Evolutionary conservation across 2,113 vertebrate genomes (phyloP), one percentile per base, ranked within the genome.

Genomic region (Jacana jacana): DNA sequence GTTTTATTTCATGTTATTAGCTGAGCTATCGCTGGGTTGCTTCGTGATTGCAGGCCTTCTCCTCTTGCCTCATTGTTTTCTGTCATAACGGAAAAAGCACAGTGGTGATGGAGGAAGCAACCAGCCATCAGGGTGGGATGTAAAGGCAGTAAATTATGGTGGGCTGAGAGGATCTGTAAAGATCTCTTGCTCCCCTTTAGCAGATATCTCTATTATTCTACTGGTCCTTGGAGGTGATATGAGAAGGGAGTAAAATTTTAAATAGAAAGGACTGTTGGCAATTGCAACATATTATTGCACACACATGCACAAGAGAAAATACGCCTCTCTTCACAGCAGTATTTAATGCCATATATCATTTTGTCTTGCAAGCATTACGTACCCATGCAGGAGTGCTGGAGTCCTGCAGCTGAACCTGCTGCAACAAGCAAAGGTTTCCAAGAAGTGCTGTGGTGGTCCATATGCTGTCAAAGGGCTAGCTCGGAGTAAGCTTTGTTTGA

Each of bases 1-100:
- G 46, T 95, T 97, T 97, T 96, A 92, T 97, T 97, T 97, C 82
- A 46, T 83, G 88, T 96, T 97, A 93, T 97, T 97, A 94, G 91
- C 89, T 89, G 86, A 72, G 88, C 96, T 96, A 95, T 97, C 49
- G n/a, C 89, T 91, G 95, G 75, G 83, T 93, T 90, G 44, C 84
- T 91, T 88, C 58, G 4, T 95, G 91, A 95, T 92, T 94, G 92
- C 83, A 73, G 89, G 87, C 68, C 84, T 97, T 94, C 95, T 95
- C 80, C 95, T 96, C 94, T 92, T 96, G 93, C 94, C 86, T 97
- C 91, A 84, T 96, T 25, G 31, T 93, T 95, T 97, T 94, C 88
- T 96, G 95, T 95, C 95, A 84, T 84, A 93, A 97, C 95, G 92
- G 94, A 94, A 94, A 95, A 90, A 97, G 88, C 66, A 69, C 8